Evolutionary conservation across 2,797 vertebrate genomes (phyloP), one percentile per base, ranked within the genome.

Genomic region (Buceros bicornis): DNA sequence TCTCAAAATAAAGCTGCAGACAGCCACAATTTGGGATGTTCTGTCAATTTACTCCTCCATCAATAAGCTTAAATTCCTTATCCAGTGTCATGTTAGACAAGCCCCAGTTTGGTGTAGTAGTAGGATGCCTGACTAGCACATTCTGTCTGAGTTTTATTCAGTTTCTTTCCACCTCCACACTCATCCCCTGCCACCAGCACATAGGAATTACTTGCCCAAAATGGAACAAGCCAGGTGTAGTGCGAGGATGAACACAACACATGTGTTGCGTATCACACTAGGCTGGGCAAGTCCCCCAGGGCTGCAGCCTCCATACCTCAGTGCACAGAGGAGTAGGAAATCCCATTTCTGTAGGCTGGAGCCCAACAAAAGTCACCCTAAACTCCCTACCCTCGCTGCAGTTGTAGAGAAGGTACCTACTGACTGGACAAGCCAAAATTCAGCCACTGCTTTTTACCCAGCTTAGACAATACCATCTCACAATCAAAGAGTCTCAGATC

Each of bases 201-300:
- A 11, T 2, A 10, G 42, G 33, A 67, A 15, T 48, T 50, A 37
- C 33, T 58, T 29, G 20, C 54, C 45, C 28, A 43, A 56, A 53
- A 33, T 0, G 11, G 45, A 85, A 48, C 13, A 28, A 69, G 21
- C 6, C 35, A 24, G 64, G 21, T 22, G 11, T 50, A 40, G 29
- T 2, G 3, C 2, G 1, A 40, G 19, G 48, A 22, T 6, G 21
- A 89, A 54, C 40, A 54, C 42, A 66, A 37, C 14, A 35, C 0
- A 3, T 1, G 0, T 0, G 0, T 1, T 57, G 31, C 35, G 20
- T 18, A 48, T 20, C 25, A 53, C 47, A 48, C 20, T 20, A 53
- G 50, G n/a, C 43, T 10, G 18, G 24, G 28, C 13, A 70, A 51
- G 24, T 8, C 26, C 40, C 40, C 15, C 0, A 1, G 22, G 15